Base-by-base conservation (phyloP, 2,888 invertebrate species). In the Argyra leucocephala region DNA sequence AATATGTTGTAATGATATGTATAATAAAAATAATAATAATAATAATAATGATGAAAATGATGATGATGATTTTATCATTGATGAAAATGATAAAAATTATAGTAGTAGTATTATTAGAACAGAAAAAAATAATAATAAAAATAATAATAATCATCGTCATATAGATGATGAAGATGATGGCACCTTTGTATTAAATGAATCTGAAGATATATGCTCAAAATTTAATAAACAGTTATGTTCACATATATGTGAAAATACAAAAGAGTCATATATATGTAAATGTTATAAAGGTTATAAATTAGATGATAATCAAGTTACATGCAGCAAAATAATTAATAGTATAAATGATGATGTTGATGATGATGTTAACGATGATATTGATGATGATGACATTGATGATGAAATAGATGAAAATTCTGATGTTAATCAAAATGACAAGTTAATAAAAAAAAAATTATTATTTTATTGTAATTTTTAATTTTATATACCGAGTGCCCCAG, bases 221-320 rank as follows among this genome's bases (percentile, higher is more conserved):
- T 82, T 84, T 69, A 79, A 77, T 71, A 70, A 71, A 0, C 81
- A 82, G 67, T 76, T 83, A 1, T 86, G 86, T 71, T 82, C 81
- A 1, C 85, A 86, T 23, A 77, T 82, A 24, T 86, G 86, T 71
- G 79, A 83, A 64, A 83, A 85, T 67, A 81, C 82, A 0, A 81
- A 79, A 1, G 83, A 83, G n/a, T 84, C 85, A 0, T 83, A 82
- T 70, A 72, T 75, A 18, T 84, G 84, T 69, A 77, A 77, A 65
- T 84, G 84, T 68, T 73, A 77, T n/a, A 70, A 76, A 1, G 83
- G 83, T 0, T 83, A 76, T 69, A 73, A 74, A 2, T 72, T 84
- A 21, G 77, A 78, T 75, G 77, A 80, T 0, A 84, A 85, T 72
- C 81, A 81, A 57, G 82, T 82, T 22, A 81, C 83, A 0, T 84